Conservation (phyloP, 2,113 vertebrate genomes). For the Lichenostomus cassidix region DNA sequence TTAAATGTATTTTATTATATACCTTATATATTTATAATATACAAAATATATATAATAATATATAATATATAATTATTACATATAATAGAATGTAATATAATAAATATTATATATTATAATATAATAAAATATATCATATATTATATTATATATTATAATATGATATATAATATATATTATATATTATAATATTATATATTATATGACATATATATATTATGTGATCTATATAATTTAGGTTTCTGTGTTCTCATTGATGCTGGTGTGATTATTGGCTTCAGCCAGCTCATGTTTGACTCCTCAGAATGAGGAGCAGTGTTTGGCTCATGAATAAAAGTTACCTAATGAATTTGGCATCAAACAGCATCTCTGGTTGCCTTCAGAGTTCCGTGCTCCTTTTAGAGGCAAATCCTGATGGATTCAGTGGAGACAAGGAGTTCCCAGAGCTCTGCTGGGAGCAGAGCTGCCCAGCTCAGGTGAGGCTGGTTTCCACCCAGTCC, state of each 20-base stretch:
- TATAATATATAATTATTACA: no score
- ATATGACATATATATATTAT: no score
- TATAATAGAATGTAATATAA: no score
- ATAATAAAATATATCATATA: no score
- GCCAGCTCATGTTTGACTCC: rapidly evolving
- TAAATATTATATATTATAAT: no score
- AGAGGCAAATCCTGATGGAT: neutral
- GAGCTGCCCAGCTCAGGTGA: neutral
- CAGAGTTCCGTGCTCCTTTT: neutral
- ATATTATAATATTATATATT: no score
- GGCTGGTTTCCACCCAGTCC: neutral
- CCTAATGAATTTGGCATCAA: neutral
- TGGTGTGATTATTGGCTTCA: neutral
- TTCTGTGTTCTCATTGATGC: neutral
- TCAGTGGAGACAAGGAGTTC: neutral
- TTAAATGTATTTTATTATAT: no score
- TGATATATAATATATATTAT: no score
- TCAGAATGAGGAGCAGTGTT: neutral
- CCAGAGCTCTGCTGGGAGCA: neutral
- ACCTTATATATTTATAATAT: no score
- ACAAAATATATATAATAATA: no score
- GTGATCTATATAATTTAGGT: neutral
- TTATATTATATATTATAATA: no score
- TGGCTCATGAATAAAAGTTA: neutral
- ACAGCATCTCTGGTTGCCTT: neutral